Percentiles rank a stretch among this genome's conserved stretches.
phyloP scores from a whole-genome alignment of 2,797 vertebrate genomes.

The Premnoplex brunnescens region DNA sequence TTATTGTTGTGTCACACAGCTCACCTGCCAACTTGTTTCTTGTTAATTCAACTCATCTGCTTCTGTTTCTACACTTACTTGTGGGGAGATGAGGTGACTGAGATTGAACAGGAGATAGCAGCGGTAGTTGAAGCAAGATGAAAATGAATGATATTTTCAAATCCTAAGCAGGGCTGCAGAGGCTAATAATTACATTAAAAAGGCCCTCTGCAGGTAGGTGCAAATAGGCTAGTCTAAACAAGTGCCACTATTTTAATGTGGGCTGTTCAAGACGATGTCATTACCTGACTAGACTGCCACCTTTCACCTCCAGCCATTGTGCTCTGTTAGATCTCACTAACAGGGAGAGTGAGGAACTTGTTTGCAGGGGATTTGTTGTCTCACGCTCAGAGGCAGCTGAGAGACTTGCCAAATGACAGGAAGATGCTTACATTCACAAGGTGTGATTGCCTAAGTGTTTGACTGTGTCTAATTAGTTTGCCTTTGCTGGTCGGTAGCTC shows the following conservation, averaged over 20 bases:
- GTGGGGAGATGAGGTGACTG: conserved; percentile 74
- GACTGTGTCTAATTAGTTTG: conserved; percentile 95
- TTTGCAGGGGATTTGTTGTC: conserved; percentile 92
- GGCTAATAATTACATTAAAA: conserved; percentile 86
- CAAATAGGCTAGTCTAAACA: conserved; percentile 87
- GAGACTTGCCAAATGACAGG: conserved; percentile 92
- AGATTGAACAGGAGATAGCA: conserved; percentile 69
- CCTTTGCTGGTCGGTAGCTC: conserved; percentile 87
- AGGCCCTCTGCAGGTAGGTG: conserved; percentile 85
- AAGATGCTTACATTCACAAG: conserved; percentile 87
- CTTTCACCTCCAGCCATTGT: conserved; percentile 84
- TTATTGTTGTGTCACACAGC: conserved; percentile 75
- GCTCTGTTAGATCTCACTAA: conserved; percentile 87
- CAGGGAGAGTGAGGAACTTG: conserved; percentile 82
- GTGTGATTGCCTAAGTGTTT: conserved; percentile 93
- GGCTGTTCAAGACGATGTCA: conserved; percentile 79
- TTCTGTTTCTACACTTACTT: conserved; percentile 74
- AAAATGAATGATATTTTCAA: conserved; percentile 84
- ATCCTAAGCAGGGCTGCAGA: conserved; percentile 77
- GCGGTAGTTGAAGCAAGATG: conserved; percentile 77
- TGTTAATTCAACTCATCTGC: conserved; percentile 78
- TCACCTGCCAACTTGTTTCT: conserved; percentile 82
- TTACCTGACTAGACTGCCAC: conserved; percentile 80
- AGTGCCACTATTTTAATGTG: conserved; percentile 78
- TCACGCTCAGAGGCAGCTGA: conserved; percentile 88